These are phyloP conservation scores for Geococcyx californianus DNA, from an alignment of 2,113 vertebrate genomes.

Conservation along the genomic window DNA sequence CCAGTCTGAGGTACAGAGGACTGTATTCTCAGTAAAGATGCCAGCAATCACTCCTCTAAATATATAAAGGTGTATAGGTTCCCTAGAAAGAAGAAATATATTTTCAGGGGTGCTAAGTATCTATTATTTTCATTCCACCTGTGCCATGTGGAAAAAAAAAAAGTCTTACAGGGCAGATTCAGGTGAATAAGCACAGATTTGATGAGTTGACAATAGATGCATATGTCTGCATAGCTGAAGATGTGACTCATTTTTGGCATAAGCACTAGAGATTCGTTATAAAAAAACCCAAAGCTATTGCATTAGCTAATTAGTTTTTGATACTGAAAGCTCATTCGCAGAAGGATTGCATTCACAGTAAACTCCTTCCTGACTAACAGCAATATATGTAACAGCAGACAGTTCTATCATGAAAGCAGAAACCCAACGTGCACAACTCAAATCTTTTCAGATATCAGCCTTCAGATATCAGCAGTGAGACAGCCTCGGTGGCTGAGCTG, in stretches of 20 bases:
- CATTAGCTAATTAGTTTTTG: not conserved
- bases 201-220: not conserved
- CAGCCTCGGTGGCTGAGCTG: not conserved
- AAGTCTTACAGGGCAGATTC: not conserved
- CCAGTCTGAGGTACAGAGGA: not conserved
- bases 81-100: not conserved
- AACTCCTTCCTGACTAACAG: not conserved
- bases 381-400: not conserved
- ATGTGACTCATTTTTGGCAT: not conserved
- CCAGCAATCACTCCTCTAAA: not conserved
- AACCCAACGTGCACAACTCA: not conserved
- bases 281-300: not conserved
- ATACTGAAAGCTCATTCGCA: not conserved
- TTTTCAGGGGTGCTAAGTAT: not conserved
- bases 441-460: not conserved
- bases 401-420: not conserved
- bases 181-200: not conserved
- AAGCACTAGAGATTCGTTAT: not conserved
- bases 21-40: not conserved
- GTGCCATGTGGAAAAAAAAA: not conserved
- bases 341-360: not conserved
- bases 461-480: not conserved
- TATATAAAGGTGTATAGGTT: too few relatives aligned
- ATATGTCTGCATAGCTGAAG: not conserved
- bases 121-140: not conserved